phyloP scores from a whole-genome alignment of 2,113 vertebrate species.

The Rhodinocichla rosea region DNA sequence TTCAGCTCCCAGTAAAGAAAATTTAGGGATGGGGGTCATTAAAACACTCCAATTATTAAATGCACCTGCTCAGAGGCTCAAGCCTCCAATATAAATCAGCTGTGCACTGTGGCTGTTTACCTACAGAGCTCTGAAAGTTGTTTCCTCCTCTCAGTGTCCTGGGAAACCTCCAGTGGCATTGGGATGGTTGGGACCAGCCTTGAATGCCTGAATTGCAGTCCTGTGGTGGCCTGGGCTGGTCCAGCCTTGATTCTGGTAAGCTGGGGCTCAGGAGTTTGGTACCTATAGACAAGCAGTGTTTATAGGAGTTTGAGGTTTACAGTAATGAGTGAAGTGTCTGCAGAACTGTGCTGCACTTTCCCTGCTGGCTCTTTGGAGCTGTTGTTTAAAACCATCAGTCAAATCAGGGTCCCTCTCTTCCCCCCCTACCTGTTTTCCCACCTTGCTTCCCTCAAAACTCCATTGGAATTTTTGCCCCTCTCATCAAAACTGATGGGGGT shows the following conservation, averaged over 20 bases:
- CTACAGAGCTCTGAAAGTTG: background rate
- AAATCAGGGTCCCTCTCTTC: slow-evolving; percentile 13
- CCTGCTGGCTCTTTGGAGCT: slow-evolving; percentile 1
- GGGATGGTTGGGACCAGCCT: background rate
- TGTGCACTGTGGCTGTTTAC: background rate
- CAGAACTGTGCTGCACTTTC: slow-evolving; percentile 29
- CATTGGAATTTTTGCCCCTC: background rate
- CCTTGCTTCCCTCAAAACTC: background rate
- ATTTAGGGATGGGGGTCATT: background rate
- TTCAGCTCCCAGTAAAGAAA: background rate
- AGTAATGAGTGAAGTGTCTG: background rate
- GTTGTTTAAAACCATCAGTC: background rate
- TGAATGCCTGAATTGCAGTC: background rate
- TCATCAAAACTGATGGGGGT: background rate
- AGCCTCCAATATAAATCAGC: background rate
- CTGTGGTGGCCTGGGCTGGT: background rate
- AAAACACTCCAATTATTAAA: background rate
- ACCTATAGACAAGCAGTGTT: background rate
- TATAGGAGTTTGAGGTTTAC: slow-evolving; percentile 47
- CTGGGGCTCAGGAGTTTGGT: background rate
- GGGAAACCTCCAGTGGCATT: background rate
- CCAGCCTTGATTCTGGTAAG: background rate
- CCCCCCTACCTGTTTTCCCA: background rate
- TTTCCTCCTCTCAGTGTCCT: background rate
- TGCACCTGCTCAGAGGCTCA: background rate